Evolutionary conservation across 2,888 invertebrate genomes (phyloP), one percentile per base, ranked within the genome.

Genomic region (Colletes collaris): DNA sequence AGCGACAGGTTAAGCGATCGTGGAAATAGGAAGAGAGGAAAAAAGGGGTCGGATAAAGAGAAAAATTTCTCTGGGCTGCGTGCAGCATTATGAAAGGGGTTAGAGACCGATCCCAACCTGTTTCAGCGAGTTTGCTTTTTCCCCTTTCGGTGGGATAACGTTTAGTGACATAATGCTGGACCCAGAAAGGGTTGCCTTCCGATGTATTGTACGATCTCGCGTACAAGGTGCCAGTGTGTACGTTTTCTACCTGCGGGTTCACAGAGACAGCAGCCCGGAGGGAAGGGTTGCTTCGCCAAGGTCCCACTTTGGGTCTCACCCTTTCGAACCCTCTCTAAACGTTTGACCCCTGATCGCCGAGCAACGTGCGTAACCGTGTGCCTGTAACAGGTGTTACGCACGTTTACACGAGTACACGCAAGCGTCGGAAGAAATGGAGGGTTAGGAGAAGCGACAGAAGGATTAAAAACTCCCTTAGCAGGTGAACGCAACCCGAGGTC

Each of bases 151-250:
- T 76, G 83, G 86, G 73, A 83, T 82, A 88, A 80, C 89, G 87
- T 86, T 90, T 88, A 88, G 89, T 85, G 88, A 87, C 89, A 90
- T 88, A 90, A 90, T 89, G 84, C 85, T 67, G 81, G 76, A 83
- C 78, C 83, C 73, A 64, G 83, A 87, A 90, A 89, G 90, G 90
- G 89, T 90, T 90, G 87, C 86, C 85, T 80, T 72, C 81, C 68
- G 70, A 67, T 69, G 83, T 74, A 89, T 89, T 87, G 84, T 81
- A 49, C 19, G 65, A 73, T 19, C 53, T 70, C 60, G 16, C 13
- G 75, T 40, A 82, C 78, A 84, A 86, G 84, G 85, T 85, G 86
- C 75, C 71, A 82, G 79, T 78, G 87, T 82, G 82, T 64, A 53
- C 59, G 68, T 66, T 58, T 35, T 81, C 83, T 88, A 89, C 89